Base-by-base conservation (phyloP, 1,140 invertebrate species). In the Drosophila sproati region DNA sequence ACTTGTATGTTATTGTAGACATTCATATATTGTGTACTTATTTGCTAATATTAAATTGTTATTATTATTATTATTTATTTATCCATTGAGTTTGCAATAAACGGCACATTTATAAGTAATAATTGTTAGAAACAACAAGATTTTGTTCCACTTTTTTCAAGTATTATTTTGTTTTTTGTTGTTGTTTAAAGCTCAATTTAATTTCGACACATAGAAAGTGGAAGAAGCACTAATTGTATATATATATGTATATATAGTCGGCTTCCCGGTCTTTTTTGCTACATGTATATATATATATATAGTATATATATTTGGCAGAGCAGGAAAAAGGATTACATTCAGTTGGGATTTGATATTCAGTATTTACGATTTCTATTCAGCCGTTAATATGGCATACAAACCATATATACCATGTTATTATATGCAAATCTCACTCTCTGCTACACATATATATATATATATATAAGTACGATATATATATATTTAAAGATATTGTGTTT, bases 91-190 rank as follows among this genome's bases (percentile, higher is more conserved):
- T 77, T 67, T 77, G 61, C 73, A 68, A 64, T 73, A 80, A 88
- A 89, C 85, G 85, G 83, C 85, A 88, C 85, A 88, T 89, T 88
- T 89, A 89, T 88, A 89, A 89, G 83, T 87, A 83, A 87, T 87
- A 86, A 86, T 70, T 72, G 79, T 77, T 81, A 51, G 70, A 79
- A 79, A 80, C 78, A 80, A 80, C 74, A 48, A 69, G 67, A 66
- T 41, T 50, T 48, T 48, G 57, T 56, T 61, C 45, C 12, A 12
- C 55, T 31, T 45, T 45, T 55, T 62, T 56, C 7, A 8, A 39
- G 7, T 7, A 31, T 57, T 5, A 50, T 29, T 35, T 52, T 51
- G 32, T 52, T 29, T 55, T 37, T 55, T 12, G 41, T 77, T 61
- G 63, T 61, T 73, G 66, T 87, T 82, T 87, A 87, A 87, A 87